phyloP scores from a whole-genome alignment of 2,888 invertebrate species.

The Drosophila kokeensis region DNA sequence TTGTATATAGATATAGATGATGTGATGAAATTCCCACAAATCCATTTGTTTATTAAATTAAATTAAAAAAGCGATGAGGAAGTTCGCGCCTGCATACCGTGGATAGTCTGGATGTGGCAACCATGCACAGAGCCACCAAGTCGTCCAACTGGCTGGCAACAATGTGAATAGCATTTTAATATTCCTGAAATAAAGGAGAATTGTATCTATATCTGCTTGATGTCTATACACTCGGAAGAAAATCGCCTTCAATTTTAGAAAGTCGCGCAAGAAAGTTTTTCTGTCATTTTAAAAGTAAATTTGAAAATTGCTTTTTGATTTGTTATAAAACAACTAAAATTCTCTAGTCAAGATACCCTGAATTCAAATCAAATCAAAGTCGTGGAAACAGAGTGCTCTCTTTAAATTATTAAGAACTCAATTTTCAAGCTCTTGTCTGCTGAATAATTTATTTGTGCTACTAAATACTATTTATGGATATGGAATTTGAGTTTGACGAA shows the following conservation, averaged over 20 bases:
- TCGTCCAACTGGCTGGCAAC: slow-evolving; percentile 60
- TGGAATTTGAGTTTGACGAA: neutral
- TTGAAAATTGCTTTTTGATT: neutral
- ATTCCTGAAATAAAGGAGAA: neutral
- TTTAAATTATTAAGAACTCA: neutral
- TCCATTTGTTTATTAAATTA: neutral
- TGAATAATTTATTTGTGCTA: too few species aligned
- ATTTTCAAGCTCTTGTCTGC: neutral
- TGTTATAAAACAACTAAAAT: neutral
- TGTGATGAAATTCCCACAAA: neutral
- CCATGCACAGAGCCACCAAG: slow-evolving; percentile 73
- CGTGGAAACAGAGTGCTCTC: too few species aligned
- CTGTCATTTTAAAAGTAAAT: too few species aligned
- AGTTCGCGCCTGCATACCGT: slow-evolving; percentile 67
- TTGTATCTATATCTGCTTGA: neutral
- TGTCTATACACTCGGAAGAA: neutral
- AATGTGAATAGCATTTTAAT: slow-evolving; percentile 22
- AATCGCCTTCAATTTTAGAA: neutral
- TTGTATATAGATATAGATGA: neutral
- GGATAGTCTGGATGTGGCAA: slow-evolving; percentile 79
- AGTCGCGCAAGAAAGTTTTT: neutral
- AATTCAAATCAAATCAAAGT: too few species aligned
- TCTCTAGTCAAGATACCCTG: neutral
- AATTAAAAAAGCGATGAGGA: too few species aligned
- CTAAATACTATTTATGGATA: neutral